Evolutionary conservation across 2,797 vertebrate species (phyloP), one percentile per base, ranked within the genome.

Genomic region (Odontamblyopus lacepedii): DNA sequence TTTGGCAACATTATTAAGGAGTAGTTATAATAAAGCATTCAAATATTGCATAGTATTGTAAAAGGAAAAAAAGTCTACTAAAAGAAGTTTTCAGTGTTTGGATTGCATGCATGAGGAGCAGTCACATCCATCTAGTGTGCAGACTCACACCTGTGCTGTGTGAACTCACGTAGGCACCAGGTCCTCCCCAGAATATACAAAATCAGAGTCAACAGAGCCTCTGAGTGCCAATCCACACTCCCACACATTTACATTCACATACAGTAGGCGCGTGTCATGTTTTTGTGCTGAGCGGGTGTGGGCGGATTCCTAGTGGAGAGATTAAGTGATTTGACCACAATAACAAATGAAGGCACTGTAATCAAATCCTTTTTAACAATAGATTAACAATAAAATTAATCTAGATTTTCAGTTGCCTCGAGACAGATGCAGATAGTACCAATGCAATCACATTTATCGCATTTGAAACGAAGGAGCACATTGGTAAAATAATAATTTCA

Each of bases 101-200:
- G 41, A 32, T 70, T 72, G 32, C 29, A 48, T 56, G 55, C 55
- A 56, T 55, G 59, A 59, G 55, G 76, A 69, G 62, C 72, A 75
- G 67, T 81, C 75, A 78, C 71, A 79, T 79, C 74, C 64, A 63
- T 76, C 67, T 71, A 61, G 59, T 82, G 73, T 77, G 70, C 71
- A 51, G 71, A 73, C 79, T 75, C 50, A 57, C 73, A 75, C 57
- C 38, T 12, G 75, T 76, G 64, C 59, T 72, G 61, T 71, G 41
- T 75, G 74, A 83, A 78, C 79, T 78, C 79, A 68, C 65, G 5
- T 38, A 78, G 70, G 64, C 72, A 60, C 72, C 72, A 48, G 74
- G 76, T 84, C 83, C 73, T 75, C 80, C 82, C 78, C 65, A 73
- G 85, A 82, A 87, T 87, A 66, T 64, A 79, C 63, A 79, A 85